Percentiles rank a stretch among this genome's conserved stretches.
phyloP scores from a whole-genome alignment of 2,888 invertebrate genomes.

The Lepidocyrtinus sp. region DNA sequence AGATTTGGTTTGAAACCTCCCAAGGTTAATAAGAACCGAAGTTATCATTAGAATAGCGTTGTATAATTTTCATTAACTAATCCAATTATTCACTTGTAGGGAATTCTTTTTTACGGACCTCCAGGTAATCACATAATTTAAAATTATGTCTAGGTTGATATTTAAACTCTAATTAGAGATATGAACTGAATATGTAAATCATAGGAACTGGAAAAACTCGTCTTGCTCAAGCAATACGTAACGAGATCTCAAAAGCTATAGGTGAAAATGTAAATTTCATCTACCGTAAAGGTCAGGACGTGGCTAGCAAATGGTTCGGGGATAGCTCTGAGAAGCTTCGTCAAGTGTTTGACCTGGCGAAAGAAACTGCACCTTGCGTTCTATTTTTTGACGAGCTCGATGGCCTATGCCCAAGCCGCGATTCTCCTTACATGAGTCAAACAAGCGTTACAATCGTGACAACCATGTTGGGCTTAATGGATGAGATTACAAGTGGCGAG shows the following conservation, averaged over 20 bases:
- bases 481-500: conserved; percentile 87
- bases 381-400: conserved; percentile 96
- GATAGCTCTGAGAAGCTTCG: conserved; percentile 92
- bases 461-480: conserved; percentile 91
- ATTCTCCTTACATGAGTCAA: conserved; percentile 77
- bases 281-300: conserved; percentile 94
- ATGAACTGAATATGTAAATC: too few relatives aligned
- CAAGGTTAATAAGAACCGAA: neutral
- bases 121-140: conserved; percentile 29
- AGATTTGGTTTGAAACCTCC: conserved; percentile 28
- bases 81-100: conserved; percentile 15
- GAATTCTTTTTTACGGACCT: conserved; percentile 48
- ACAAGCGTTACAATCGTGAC: conserved; percentile 93
- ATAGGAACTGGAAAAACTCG: conserved; percentile 50
- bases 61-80: neutral
- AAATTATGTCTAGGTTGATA: neutral
- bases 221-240: conserved; percentile 37
- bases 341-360: conserved; percentile 88
- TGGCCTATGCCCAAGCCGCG: conserved; percentile 83
- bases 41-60: neutral
- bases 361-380: conserved; percentile 82
- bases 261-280: conserved; percentile 80
- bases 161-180: too few relatives aligned
- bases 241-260: conserved; percentile 21
- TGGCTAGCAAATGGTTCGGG: conserved; percentile 94